Conservation (phyloP, 2,113 vertebrate genomes). For the Micronycteris hirsuta region DNA sequence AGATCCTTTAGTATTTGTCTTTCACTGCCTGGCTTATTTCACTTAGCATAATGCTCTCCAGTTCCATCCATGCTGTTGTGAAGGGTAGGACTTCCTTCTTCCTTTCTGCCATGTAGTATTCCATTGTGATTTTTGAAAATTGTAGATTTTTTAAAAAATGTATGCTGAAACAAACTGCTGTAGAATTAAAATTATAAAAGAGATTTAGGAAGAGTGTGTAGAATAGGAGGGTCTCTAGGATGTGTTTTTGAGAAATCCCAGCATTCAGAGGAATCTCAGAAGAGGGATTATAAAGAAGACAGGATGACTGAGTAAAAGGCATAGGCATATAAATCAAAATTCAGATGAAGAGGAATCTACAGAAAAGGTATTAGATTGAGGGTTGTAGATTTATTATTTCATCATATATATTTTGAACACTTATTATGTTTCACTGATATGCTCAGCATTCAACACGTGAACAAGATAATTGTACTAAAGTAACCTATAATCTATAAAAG, state of each 20-base stretch:
- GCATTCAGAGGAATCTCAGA: not conserved
- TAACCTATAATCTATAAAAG: not conserved
- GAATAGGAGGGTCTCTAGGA: not conserved
- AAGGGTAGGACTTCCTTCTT: no score
- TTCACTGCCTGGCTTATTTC: no score
- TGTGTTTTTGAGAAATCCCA: rapidly evolving
- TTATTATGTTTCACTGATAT: not conserved
- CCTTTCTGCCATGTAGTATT: no score
- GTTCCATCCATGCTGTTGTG: no score
- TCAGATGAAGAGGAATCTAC: not conserved
- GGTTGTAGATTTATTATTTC: not conserved
- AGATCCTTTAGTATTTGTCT: no score
- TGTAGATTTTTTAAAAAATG: not conserved
- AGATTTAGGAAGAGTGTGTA: not conserved
- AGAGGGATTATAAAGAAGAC: not conserved
- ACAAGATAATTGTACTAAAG: not conserved
- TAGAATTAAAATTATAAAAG: not conserved
- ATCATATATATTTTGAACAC: not conserved
- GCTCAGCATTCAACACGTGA: not conserved
- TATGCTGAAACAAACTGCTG: not conserved
- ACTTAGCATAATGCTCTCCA: no score
- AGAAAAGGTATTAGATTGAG: not conserved
- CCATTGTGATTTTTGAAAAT: not conserved
- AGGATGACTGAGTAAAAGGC: not conserved
- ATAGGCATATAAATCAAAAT: not conserved